Conservation (phyloP, 2,113 vertebrate species). For the Leptobrachium leishanense region DNA sequence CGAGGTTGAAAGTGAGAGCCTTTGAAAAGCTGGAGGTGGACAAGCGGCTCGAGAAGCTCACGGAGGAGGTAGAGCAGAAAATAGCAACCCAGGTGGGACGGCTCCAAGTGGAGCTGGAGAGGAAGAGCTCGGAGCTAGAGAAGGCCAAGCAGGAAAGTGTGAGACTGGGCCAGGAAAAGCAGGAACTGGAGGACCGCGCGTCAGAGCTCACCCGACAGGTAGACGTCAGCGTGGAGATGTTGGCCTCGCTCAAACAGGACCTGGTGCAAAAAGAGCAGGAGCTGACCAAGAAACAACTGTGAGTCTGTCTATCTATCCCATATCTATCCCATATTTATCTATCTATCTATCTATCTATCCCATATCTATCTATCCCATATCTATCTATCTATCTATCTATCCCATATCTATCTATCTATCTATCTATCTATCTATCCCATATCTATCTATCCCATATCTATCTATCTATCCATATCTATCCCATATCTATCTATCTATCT, state of each 20-base stretch:
- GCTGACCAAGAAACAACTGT: constrained; percentile 94
- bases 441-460: too few species aligned
- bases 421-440: too few species aligned
- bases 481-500: too few species aligned
- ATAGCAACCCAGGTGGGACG: constrained; percentile 91
- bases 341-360: too few species aligned
- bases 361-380: too few species aligned
- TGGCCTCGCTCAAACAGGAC: constrained; percentile 96
- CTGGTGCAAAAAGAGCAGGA: constrained; percentile 96
- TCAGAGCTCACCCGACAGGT: constrained; percentile 93
- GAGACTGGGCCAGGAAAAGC: constrained; percentile 87
- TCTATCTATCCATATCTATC: too few species aligned
- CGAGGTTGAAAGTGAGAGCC: constrained; percentile 89
- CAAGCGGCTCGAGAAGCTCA: constrained; percentile 90
- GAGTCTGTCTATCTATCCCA: constrained; percentile 62
- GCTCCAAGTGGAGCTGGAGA: constrained; percentile 91
- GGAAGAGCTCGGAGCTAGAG: constrained; percentile 92
- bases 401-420: too few species aligned
- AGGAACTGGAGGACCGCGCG: constrained; percentile 92
- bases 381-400: too few species aligned
- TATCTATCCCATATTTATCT: too few species aligned
- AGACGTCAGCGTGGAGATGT: constrained; percentile 96
- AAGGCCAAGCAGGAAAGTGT: constrained; percentile 91
- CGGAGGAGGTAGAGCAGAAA: constrained; percentile 97
- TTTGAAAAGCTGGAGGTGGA: constrained; percentile 94